Evolutionary conservation across 2,888 invertebrate genomes (phyloP).

Genomic region (Eristalis pertinax): DNA sequence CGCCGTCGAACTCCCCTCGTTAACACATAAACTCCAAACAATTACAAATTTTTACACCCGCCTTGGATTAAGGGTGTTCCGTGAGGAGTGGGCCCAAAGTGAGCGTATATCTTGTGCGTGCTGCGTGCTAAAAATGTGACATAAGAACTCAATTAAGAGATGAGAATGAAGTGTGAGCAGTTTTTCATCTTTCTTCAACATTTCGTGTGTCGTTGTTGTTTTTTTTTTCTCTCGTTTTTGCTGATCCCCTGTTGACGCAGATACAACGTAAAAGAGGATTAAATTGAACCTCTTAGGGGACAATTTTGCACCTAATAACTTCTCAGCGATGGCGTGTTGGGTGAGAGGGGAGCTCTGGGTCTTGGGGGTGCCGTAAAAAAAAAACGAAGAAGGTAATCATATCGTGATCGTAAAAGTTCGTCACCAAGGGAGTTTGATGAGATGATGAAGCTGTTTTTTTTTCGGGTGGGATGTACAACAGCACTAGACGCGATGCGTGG

Average conservation of each 20-base stretch:
- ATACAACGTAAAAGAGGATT: conserved; percentile 59
- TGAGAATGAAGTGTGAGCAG: conserved; percentile 24
- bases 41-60: conserved; percentile 57
- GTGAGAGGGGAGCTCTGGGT: neutral
- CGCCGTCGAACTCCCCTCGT: neutral
- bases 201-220: neutral
- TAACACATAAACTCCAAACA: conserved; percentile 48
- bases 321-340: neutral
- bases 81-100: neutral
- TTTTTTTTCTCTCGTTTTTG: neutral
- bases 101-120: neutral
- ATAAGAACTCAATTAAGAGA: conserved; percentile 69
- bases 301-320: conserved; percentile 68
- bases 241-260: conserved; percentile 2
- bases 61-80: conserved; percentile 33
- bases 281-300: conserved; percentile 61
- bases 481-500: neutral
- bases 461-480: neutral
- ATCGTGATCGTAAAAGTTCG: conserved; percentile 60
- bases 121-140: conserved; percentile 37
- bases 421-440: conserved; percentile 35
- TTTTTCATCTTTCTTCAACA: conserved; percentile 26
- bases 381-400: conserved; percentile 44
- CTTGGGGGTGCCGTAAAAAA: conserved; percentile 35
- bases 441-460: conserved; percentile 28